A percentile compares a stretch with the other conserved stretches of the same genome.
These are phyloP conservation scores for Podarcis raffonei DNA, from an alignment of 2,113 vertebrate species.

Conservation along the genomic window DNA sequence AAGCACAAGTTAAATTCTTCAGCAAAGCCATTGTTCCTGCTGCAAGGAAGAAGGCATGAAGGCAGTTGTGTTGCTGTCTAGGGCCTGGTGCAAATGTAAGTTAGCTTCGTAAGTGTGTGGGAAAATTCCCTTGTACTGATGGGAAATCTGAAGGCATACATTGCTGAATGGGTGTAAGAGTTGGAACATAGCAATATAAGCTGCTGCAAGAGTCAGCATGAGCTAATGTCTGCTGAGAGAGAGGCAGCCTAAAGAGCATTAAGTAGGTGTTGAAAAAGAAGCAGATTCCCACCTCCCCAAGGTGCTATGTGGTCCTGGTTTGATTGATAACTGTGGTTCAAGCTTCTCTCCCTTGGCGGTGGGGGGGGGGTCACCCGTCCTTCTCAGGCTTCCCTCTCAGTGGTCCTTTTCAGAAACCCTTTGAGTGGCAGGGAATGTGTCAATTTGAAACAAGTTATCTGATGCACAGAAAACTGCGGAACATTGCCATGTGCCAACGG, in stretches of 20 bases:
- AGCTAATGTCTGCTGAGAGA: slow-evolving; percentile 71
- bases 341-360: background rate
- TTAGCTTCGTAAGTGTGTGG: background rate
- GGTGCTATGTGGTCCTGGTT: background rate
- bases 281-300: slow-evolving; percentile 53
- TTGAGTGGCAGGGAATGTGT: background rate
- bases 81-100: background rate
- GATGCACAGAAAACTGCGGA: background rate
- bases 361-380: no score
- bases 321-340: background rate
- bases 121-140: fast-evolving
- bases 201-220: slow-evolving; percentile 53
- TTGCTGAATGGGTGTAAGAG: slow-evolving; percentile 48
- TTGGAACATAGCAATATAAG: slow-evolving; percentile 41
- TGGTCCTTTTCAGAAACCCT: background rate
- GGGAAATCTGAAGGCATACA: slow-evolving; percentile 10
- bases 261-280: slow-evolving; percentile 76
- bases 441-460: background rate
- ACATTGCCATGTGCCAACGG: slow-evolving; percentile 1
- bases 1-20: background rate
- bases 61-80: background rate
- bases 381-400: background rate
- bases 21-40: background rate
- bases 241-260: slow-evolving; percentile 57
- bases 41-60: no score